phyloP scores from a whole-genome alignment of 1,140 invertebrate genomes.

The Nephila pilipes region DNA sequence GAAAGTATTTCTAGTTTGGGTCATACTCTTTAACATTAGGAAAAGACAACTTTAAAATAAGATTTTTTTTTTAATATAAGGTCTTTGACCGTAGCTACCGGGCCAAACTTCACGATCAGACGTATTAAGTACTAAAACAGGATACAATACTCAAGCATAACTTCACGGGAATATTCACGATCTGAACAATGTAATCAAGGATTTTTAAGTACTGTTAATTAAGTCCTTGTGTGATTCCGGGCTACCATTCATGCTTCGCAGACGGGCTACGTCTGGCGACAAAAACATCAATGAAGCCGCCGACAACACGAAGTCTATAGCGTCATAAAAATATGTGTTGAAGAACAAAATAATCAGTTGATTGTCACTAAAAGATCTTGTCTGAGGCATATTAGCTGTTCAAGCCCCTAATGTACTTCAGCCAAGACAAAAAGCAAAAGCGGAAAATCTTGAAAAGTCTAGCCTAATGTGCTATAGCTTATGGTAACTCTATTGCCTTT shows the following conservation, averaged over 20 bases:
- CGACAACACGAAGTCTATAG: background rate
- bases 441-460: too few species aligned
- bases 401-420: too few species aligned
- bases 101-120: background rate
- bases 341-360: too few species aligned
- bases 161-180: background rate
- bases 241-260: background rate
- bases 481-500: too few species aligned
- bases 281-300: background rate
- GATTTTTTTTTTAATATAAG: background rate
- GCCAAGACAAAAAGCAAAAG: too few species aligned
- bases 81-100: conserved; percentile 7
- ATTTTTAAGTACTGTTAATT: background rate
- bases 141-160: background rate
- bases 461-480: too few species aligned
- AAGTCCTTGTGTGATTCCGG: background rate
- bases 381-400: too few species aligned
- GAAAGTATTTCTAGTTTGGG: too few species aligned
- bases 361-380: too few species aligned
- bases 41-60: too few species aligned
- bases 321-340: background rate
- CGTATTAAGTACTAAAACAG: background rate
- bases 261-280: background rate
- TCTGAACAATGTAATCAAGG: background rate
- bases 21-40: too few species aligned